Percentiles rank a stretch among this genome's conserved stretches.
Conservation (phyloP, 2,113 vertebrate species). For the Catharus bicknelli region DNA sequence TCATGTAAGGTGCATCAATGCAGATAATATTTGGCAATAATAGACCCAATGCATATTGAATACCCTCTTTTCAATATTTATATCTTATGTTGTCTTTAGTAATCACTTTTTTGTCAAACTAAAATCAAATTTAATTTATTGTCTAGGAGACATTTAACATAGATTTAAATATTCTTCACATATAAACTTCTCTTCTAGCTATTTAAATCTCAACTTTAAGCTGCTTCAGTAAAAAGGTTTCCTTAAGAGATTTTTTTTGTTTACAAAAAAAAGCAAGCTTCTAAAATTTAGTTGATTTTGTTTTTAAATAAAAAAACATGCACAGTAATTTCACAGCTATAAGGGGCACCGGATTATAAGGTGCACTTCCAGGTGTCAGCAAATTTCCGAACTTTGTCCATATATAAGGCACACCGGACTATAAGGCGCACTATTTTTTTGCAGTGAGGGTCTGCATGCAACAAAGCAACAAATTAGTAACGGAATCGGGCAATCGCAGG, state of each 20-base stretch:
- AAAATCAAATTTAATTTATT: neutral
- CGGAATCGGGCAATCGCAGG: too few species aligned
- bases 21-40: neutral
- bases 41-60: neutral
- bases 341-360: too few species aligned
- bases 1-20: neutral
- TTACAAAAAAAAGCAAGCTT: neutral
- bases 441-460: too few species aligned
- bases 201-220: neutral
- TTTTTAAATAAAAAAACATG: neutral
- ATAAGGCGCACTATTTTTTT: too few species aligned
- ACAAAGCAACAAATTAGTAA: too few species aligned
- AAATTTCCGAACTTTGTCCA: too few species aligned
- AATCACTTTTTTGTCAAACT: neutral
- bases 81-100: neutral
- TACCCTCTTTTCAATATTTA: neutral
- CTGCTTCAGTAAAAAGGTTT: neutral
- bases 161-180: neutral
- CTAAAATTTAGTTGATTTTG: neutral
- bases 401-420: too few species aligned
- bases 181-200: neutral
- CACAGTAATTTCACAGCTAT: too few species aligned
- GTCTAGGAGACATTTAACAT: neutral
- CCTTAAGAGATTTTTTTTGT: neutral
- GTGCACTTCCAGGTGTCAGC: too few species aligned